Conservation (phyloP, 2,888 invertebrate species). For the Hypomecis atomaria region DNA sequence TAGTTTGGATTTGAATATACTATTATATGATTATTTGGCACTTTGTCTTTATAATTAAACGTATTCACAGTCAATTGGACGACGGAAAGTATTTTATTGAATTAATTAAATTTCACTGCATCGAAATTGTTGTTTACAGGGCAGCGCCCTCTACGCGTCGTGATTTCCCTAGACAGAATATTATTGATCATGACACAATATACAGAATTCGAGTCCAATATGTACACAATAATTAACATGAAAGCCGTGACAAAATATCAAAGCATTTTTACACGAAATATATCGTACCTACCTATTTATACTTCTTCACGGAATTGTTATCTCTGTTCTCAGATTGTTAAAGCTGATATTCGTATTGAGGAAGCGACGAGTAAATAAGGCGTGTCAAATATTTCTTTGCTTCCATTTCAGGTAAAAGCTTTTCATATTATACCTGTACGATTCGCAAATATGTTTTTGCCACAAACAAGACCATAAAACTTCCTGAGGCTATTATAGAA, state of each 20-base stretch:
- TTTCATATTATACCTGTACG: constrained; percentile 53
- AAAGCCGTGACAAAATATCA: constrained; percentile 23
- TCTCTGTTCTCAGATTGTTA: constrained; percentile 2
- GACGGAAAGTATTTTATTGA: too few relatives aligned
- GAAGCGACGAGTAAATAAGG: constrained; percentile 48
- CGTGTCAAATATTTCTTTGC: constrained; percentile 49
- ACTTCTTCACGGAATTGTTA: neutral
- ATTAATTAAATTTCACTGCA: too few relatives aligned
- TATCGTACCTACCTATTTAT: neutral
- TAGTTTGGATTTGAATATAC: too few relatives aligned
- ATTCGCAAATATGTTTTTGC: constrained; percentile 56
- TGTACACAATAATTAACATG: constrained; percentile 24
- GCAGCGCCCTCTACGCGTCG: too few relatives aligned
- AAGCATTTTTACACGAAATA: constrained; percentile 22
- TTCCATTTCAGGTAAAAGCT: constrained; percentile 64
- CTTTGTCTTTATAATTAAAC: too few relatives aligned
- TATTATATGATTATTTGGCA: too few relatives aligned
- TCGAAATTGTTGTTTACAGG: too few relatives aligned
- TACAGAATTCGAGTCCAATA: constrained; percentile 14
- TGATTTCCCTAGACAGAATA: constrained; percentile 18
- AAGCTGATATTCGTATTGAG: neutral
- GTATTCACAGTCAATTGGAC: too few relatives aligned
- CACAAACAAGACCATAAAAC: constrained; percentile 44
- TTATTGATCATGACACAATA: constrained; percentile 12
- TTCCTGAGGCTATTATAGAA: constrained; percentile 26